Evolutionary conservation across 2,888 invertebrate genomes (phyloP).

Genomic region (Drosophila emarginata): DNA sequence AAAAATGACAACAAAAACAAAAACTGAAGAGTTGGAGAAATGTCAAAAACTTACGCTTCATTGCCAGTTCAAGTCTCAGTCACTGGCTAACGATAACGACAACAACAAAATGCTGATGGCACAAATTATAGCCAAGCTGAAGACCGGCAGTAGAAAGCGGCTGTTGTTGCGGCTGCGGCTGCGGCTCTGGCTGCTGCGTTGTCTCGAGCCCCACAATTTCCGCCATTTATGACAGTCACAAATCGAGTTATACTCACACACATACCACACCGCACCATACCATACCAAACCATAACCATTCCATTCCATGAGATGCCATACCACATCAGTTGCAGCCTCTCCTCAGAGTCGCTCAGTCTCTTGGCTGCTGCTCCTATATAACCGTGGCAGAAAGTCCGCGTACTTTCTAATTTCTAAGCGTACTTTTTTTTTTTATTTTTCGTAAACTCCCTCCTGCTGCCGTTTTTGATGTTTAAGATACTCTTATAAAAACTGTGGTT

Average conservation of each 20-base stretch:
- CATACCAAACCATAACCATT: constrained; percentile 13
- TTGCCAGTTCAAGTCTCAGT: constrained; percentile 43
- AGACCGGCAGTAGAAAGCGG: constrained; percentile 60
- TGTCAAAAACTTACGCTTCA: constrained; percentile 69
- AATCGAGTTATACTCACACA: constrained; percentile 77
- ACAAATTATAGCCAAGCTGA: constrained; percentile 67
- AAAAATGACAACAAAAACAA: constrained; percentile 9
- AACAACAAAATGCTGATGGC: constrained; percentile 73
- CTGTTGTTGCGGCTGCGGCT: constrained; percentile 11
- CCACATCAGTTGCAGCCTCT: constrained; percentile 20
- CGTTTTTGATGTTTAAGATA: constrained; percentile 47
- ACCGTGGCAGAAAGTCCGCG: constrained; percentile 38
- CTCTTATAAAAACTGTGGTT: constrained; percentile 32
- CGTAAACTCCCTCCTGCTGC: constrained; percentile 38
- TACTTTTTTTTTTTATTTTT: constrained; percentile 53
- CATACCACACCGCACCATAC: constrained; percentile 41
- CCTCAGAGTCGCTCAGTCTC: constrained; percentile 39
- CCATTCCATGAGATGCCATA: not conserved
- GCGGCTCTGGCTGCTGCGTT: constrained; percentile 37
- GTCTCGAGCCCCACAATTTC: constrained; percentile 76
- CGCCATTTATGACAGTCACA: constrained; percentile 79
- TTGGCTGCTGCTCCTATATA: constrained; percentile 1
- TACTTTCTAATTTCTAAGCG: constrained; percentile 78
- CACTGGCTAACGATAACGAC: constrained; percentile 65
- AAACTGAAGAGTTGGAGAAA: constrained; percentile 46